A percentile compares a stretch with the other conserved stretches of the same genome.
These are phyloP conservation scores for Lichenostomus cassidix DNA, from an alignment of 2,113 vertebrate species.

Conservation along the genomic window DNA sequence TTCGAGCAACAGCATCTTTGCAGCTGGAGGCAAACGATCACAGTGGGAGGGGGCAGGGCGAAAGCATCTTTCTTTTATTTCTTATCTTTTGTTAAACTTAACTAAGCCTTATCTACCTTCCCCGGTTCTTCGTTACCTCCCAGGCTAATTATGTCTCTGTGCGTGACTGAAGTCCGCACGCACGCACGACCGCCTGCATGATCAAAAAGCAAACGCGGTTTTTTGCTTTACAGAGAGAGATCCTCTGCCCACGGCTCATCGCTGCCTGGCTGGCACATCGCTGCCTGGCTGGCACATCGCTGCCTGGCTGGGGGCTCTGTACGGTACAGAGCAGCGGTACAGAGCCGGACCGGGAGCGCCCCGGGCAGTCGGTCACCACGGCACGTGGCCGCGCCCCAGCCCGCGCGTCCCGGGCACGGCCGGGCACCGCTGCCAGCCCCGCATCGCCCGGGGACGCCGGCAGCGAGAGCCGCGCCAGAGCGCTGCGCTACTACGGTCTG, in stretches of 20 bases:
- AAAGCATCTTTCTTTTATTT: constrained; percentile 27
- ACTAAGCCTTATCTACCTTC: neutral
- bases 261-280: neutral
- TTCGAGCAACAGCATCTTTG: constrained; percentile 53
- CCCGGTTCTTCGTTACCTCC: neutral
- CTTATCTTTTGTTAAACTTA: constrained; percentile 19
- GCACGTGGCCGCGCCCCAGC: neutral
- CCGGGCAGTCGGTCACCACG: neutral
- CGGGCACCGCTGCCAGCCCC: neutral
- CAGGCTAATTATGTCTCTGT: neutral
- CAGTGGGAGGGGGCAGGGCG: neutral
- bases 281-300: neutral
- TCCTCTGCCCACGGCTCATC: neutral
- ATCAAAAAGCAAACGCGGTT: neutral
- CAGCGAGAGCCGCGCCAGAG: rapidly evolving
- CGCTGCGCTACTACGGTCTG: neutral
- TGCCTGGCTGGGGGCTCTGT: neutral
- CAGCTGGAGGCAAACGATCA: constrained; percentile 28
- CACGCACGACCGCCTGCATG: neutral
- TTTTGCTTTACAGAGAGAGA: neutral
- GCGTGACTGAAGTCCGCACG: neutral
- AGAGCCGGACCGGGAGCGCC: neutral
- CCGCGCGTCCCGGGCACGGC: neutral
- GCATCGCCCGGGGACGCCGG: neutral
- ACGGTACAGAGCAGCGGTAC: rapidly evolving